A percentile compares a stretch with the other conserved stretches of the same genome.
These are phyloP conservation scores for Callimorpha dominula DNA, from an alignment of 2,888 invertebrate species.

Conservation along the genomic window DNA sequence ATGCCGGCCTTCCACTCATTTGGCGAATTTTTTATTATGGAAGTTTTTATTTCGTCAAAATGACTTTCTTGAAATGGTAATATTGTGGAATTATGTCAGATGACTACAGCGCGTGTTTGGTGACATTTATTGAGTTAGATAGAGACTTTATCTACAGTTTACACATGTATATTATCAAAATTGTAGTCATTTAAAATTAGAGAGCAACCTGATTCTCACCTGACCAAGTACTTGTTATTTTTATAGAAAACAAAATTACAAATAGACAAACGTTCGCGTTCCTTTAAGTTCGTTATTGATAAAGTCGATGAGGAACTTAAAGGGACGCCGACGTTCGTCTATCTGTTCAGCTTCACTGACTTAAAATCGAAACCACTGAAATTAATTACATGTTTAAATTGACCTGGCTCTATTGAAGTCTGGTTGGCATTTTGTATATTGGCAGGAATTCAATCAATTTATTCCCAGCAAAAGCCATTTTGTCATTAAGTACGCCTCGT, in stretches of 20 bases:
- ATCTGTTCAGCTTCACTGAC: background rate
- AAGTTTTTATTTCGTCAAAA: background rate
- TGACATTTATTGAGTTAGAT: background rate
- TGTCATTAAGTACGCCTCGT: constrained; percentile 4
- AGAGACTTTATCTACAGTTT: background rate
- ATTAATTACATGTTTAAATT: background rate
- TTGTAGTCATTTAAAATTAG: background rate
- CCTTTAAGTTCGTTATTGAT: no score
- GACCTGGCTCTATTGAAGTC: constrained; percentile 3
- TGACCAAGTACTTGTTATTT: no score
- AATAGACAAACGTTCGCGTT: background rate
- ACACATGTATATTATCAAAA: background rate
- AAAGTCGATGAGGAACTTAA: no score
- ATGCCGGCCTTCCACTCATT: no score
- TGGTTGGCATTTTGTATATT: constrained; percentile 1
- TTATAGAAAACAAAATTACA: background rate
- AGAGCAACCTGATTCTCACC: no score
- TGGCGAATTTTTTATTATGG: no score
- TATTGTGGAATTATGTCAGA: background rate
- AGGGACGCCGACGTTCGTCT: no score
- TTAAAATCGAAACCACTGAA: background rate
- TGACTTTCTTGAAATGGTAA: background rate
- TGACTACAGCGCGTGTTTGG: background rate
- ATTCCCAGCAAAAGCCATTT: background rate
- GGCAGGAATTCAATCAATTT: constrained; percentile 2